Percentiles rank a stretch among this genome's conserved stretches.
Conservation (phyloP, 1,140 invertebrate genomes). For the Drosophila funebris region DNA sequence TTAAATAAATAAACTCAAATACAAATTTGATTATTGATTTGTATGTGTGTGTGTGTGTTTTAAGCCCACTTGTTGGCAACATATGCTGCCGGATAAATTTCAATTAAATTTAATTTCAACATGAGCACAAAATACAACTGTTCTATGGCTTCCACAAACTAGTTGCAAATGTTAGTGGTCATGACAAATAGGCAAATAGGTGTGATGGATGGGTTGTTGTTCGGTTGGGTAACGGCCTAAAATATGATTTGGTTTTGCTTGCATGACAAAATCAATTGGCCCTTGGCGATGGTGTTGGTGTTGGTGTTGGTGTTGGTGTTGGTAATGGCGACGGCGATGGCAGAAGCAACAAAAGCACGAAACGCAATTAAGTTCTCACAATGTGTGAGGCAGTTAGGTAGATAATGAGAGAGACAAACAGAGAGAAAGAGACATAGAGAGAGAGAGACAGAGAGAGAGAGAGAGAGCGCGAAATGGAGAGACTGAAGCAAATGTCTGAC, state of each 20-base stretch:
- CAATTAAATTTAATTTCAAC: constrained; percentile 35
- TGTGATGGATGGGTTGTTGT: neutral
- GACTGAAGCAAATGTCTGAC: constrained; percentile 1
- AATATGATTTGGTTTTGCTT: constrained; percentile 47
- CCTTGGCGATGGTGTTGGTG: constrained; percentile 8
- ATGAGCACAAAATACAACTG: constrained; percentile 8
- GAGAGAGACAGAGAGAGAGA: neutral
- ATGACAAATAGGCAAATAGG: constrained; percentile 5
- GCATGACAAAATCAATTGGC: constrained; percentile 60
- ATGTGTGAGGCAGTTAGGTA: neutral
- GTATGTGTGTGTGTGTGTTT: neutral
- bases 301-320: constrained; percentile 11
- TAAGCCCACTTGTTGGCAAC: constrained; percentile 12
- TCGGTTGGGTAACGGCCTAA: constrained; percentile 10
- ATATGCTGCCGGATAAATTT: constrained; percentile 26
- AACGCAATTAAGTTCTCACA: constrained; percentile 52
- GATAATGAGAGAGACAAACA: neutral
- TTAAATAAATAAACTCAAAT: no score
- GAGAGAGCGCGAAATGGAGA: neutral
- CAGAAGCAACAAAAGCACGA: constrained; percentile 25
- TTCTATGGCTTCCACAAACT: constrained; percentile 33
- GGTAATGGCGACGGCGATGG: constrained; percentile 7
- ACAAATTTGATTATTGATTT: constrained; percentile 8
- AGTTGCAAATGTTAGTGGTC: constrained; percentile 29
- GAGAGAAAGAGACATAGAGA: neutral